Evolutionary conservation across 2,888 invertebrate genomes (phyloP).

Genomic region (Anagyrus pseudococci): DNA sequence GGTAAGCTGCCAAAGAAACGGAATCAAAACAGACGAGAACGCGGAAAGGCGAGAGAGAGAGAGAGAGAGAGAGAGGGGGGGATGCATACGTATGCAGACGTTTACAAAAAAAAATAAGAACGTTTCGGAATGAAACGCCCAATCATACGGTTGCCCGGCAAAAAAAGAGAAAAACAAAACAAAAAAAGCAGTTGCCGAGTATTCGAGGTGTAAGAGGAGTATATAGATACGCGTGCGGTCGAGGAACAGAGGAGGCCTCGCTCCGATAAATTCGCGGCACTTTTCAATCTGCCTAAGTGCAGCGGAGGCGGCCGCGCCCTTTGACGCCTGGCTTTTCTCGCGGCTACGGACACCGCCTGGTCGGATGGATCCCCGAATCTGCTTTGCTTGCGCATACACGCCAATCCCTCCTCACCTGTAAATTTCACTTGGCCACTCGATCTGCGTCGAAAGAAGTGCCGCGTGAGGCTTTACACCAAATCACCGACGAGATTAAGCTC

Average conservation of each 20-base stretch:
- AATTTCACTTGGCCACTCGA: too few species aligned
- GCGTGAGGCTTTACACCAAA: background rate
- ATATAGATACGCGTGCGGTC: conserved; percentile 14
- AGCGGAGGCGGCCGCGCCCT: background rate
- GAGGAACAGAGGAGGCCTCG: conserved; percentile 7
- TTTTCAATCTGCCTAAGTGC: conserved; percentile 38
- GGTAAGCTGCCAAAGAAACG: background rate
- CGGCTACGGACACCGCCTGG: background rate
- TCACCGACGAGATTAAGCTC: background rate
- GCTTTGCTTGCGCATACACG: background rate
- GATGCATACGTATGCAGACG: background rate
- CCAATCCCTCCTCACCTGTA: background rate
- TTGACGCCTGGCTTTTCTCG: background rate
- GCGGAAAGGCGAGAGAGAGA: background rate
- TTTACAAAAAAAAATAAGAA: background rate
- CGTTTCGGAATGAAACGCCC: background rate
- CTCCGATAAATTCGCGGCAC: conserved; percentile 28
- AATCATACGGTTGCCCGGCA: background rate
- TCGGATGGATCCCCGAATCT: too few species aligned
- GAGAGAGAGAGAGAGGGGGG: background rate
- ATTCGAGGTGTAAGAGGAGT: conserved; percentile 11
- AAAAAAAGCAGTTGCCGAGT: background rate
- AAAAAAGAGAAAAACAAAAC: conserved; percentile 7
- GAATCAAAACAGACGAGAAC: background rate
- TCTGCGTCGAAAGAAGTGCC: too few species aligned